Evolutionary conservation across 2,888 invertebrate genomes (phyloP), one percentile per base, ranked within the genome.

Genomic region (Laspeyria flexula): DNA sequence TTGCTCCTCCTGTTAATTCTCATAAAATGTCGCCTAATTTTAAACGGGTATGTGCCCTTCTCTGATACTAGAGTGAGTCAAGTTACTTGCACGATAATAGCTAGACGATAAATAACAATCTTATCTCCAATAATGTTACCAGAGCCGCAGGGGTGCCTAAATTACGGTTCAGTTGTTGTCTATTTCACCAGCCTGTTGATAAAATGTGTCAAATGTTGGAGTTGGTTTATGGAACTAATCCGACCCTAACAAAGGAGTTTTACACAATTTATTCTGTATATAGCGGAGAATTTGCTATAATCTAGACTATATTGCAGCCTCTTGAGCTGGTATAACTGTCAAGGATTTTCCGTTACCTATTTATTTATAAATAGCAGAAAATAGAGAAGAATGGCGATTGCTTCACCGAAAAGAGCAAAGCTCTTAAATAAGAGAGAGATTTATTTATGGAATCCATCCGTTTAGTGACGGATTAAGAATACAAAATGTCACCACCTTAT

Each of bases 131-230:
- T 46, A 29, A 1, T 4, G 38, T 30, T 13, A 15, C 25, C 18
- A 15, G 10, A 5, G 2, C 21, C 21, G 21, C 21, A 25, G 25
- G 15, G 13, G 15, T 1, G 21, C 15, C 29, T 29, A 31, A 48
- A 62, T 51, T 56, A 62, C 33, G 40, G 27, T 37, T 12, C 23
- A 41, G 16, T 30, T 21, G 12, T 30, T 11, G 6, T 38, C 16
- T 16, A 34, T 16, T 41, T 23, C 15, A 21, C 12, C 1, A 40
- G 16, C 4, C n/a, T 31, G 11, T 3, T 47, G 18, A 29, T 49
- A 15, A 46, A 43, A 43, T 12, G 37, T 42, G 39, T 48, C 30
- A 18, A 34, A 16, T 42, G 15, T 34, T 23, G 18, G 15, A 23
- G 27, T 44, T 39, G 3, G 3, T 30, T 11, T 30, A 30, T 11